Percentiles rank a stretch among this genome's conserved stretches.
phyloP scores from a whole-genome alignment of 2,888 invertebrate species.

The Erynnis tages region DNA sequence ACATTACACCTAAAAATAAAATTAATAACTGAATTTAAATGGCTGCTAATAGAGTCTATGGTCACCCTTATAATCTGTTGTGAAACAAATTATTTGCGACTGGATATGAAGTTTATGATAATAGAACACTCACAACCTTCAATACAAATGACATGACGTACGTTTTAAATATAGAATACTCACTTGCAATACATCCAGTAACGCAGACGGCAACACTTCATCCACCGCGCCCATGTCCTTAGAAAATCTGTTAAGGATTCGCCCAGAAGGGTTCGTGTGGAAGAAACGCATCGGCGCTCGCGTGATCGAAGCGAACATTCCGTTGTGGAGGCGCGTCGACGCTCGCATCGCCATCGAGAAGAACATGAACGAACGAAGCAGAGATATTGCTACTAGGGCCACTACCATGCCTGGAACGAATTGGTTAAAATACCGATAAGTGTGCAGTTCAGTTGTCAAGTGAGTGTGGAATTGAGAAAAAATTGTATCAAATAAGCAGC shows the following conservation, averaged over 20 bases:
- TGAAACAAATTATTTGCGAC: too few species aligned
- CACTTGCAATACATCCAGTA: conserved; percentile 83
- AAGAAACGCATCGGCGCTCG: conserved; percentile 91
- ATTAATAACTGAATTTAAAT: too few species aligned
- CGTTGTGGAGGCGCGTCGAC: conserved; percentile 89
- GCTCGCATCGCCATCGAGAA: conserved; percentile 86
- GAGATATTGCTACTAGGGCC: conserved; percentile 70
- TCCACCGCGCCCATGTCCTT: conserved; percentile 92
- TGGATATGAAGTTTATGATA: too few species aligned
- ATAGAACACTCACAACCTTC: too few species aligned
- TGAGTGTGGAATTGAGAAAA: not conserved
- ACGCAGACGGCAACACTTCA: conserved; percentile 84
- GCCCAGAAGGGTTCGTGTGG: conserved; percentile 90
- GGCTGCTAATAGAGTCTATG: too few species aligned
- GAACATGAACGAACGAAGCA: conserved; percentile 81
- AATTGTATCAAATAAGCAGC: not conserved
- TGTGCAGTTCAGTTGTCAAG: not conserved
- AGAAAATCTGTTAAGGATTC: conserved; percentile 91
- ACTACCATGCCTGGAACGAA: conserved; percentile 71
- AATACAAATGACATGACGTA: too few species aligned
- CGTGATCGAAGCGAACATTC: conserved; percentile 91
- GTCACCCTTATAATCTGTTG: too few species aligned
- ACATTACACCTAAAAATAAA: too few species aligned
- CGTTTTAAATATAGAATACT: not conserved
- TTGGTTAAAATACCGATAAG: not conserved